Evolutionary conservation across 2,888 invertebrate genomes (phyloP).

Genomic region (Copidosoma aretas): DNA sequence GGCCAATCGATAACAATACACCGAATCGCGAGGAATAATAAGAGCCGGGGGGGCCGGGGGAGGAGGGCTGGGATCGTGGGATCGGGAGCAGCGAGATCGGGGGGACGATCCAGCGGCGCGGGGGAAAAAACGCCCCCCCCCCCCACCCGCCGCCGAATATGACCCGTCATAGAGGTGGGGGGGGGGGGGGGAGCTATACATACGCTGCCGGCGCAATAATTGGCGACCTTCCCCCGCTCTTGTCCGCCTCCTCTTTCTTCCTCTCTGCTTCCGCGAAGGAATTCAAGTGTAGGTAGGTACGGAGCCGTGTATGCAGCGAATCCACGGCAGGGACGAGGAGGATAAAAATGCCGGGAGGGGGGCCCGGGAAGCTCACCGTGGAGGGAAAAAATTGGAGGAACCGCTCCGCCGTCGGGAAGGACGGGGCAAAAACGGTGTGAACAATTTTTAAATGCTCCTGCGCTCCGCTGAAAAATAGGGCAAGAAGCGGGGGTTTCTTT

Average conservation of each 20-base stretch:
- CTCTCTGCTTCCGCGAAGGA: conserved; percentile 55
- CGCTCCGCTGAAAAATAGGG: background rate
- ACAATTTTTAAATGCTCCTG: conserved; percentile 31
- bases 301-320: background rate
- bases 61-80: conserved; percentile 35
- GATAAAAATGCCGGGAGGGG: conserved; percentile 2
- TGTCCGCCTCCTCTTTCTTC: background rate
- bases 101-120: conserved; percentile 14
- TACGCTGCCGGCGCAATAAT: conserved; percentile 54
- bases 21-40: conserved; percentile 36
- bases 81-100: conserved; percentile 21
- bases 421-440: conserved; percentile 35
- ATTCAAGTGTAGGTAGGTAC: conserved; percentile 45
- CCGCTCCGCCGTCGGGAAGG: background rate
- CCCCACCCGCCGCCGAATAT: conserved; percentile 52
- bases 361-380: too few relatives aligned
- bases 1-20: conserved; percentile 37
- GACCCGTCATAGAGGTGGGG: conserved; percentile 53
- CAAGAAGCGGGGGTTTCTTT: background rate
- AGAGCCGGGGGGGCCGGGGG: conserved; percentile 1
- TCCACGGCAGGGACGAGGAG: background rate
- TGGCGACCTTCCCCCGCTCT: conserved; percentile 56
- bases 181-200: conserved; percentile 40
- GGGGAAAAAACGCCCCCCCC: conserved; percentile 7
- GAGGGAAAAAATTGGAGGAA: conserved; percentile 6